Base-by-base conservation (phyloP, 1,140 invertebrate species). In the Odontomachus brunneus region DNA sequence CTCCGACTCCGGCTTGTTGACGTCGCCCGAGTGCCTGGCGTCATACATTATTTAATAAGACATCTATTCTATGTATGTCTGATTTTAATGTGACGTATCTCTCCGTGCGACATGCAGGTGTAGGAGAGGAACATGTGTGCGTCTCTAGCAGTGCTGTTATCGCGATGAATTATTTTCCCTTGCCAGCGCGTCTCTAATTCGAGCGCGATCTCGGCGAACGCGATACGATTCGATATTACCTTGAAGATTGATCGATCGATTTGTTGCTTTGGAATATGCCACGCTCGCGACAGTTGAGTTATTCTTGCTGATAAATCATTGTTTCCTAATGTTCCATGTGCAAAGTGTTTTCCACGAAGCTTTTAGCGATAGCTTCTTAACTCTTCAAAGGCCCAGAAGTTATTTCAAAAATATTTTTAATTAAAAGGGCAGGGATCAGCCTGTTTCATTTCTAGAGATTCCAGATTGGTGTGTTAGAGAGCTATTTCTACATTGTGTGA, bases 21-120 rank as follows among this genome's bases (percentile, higher is more conserved):
- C 57, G 65, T 53, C 33, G 33, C 19, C 3, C 63, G 26, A 62
- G 62, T 73, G 26, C 63, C 33, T 59, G 57, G n/a, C n/a, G n/a
- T n/a, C n/a, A n/a, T n/a, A 84, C 53, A 71, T 75, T 71, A 57
- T 76, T 87, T 80, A 88, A 87, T 87, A 84, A 84, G 82, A 84
- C 85, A 74, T 88, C 84, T 72, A 81, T 84, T 84, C 66, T 51
- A 26, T 3, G 5, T 5, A 5, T 33, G 69, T 66, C 74, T 33
- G n/a, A n/a, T n/a, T n/a, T n/a, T n/a, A n/a, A n/a, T n/a, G n/a
- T n/a, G n/a, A n/a, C n/a, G n/a, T n/a, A n/a, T n/a, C n/a, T n/a
- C n/a, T n/a, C n/a, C n/a, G 19, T 49, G 24, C 14, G 14, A 12
- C 5, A 12, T 29, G 29, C 33, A 55, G 2, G 5, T 63, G 29